These are phyloP conservation scores for Carcina quercana DNA, from an alignment of 2,888 invertebrate species.

Conservation along the genomic window DNA sequence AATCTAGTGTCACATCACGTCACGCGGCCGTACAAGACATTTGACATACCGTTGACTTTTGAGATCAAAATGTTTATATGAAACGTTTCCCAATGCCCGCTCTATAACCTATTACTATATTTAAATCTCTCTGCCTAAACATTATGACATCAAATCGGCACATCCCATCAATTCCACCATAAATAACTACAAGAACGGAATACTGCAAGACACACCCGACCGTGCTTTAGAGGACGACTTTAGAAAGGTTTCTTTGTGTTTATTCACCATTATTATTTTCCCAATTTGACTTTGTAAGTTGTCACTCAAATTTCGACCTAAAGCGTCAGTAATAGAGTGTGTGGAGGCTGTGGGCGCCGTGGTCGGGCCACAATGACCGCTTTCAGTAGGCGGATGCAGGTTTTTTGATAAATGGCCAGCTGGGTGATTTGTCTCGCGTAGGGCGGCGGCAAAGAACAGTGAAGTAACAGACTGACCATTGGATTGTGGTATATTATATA, in stretches of 20 bases:
- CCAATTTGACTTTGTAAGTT: slow-evolving; percentile 12
- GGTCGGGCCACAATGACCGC: slow-evolving; percentile 49
- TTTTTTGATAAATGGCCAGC: slow-evolving; percentile 73
- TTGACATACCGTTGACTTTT: no score
- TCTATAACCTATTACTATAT: no score
- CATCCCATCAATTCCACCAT: neutral
- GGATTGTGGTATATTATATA: no score
- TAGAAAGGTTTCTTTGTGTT: slow-evolving; percentile 30
- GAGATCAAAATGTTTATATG: no score
- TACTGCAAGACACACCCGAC: slow-evolving; percentile 24
- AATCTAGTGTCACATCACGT: no score
- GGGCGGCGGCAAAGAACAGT: slow-evolving; percentile 57
- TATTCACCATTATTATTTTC: slow-evolving; percentile 30
- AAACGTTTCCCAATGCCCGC: no score
- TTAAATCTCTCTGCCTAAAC: no score
- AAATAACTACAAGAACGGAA: neutral
- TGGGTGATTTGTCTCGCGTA: slow-evolving; percentile 67
- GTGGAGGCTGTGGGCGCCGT: slow-evolving; percentile 19
- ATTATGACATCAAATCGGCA: no score
- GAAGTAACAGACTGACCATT: no score
- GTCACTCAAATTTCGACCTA: slow-evolving; percentile 23
- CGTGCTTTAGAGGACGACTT: slow-evolving; percentile 25
- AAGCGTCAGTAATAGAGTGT: slow-evolving; percentile 24
- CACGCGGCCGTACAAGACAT: no score
- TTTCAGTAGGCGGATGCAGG: slow-evolving; percentile 69